Evolutionary conservation across 2,113 vertebrate genomes (phyloP), one percentile per base, ranked within the genome.

Genomic region (Grus americana): DNA sequence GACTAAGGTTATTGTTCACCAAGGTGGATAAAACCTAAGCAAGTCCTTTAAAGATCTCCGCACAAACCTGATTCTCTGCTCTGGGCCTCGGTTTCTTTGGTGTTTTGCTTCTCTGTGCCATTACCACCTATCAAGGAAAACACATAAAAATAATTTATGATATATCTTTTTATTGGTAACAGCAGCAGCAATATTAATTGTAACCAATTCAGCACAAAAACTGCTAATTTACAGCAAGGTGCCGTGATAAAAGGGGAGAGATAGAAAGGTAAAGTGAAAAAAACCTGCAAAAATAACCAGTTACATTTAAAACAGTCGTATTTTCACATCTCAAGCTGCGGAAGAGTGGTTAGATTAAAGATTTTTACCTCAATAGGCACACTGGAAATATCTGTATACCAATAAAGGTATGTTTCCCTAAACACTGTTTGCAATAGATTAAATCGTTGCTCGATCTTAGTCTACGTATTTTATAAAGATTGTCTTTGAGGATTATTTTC

Each of bases 31-130:
- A 96, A 95, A 86, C 67, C 78, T 57, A 85, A 79, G 73, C 62
- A 72, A 96, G 78, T 49, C 50, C 84, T 95, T 96, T 91, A 97
- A 96, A 86, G 75, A 92, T 91, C 88, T 73, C 27, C 3, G 91
- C 78, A 97, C 97, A 88, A 93, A 98, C 98, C 98, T 98, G 96
- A 61, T 93, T 97, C 98, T 97, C 26, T 85, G 79, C 89, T 96
- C 86, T 91, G 93, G 49, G 58, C 93, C 88, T 97, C 91, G 1
- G 18, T 87, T 88, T 97, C 98, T 88, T 97, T 84, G 0, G 11
- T 17, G 47, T 46, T 96, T 86, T 34, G 91, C 49, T 97, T 97
- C 63, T 88, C 97, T 36, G 93, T 38, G 62, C 63, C 22, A 1
- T 88, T 94, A 86, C 95, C 96, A 96, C 97, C 98, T 98, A 95